These are phyloP conservation scores for Drosophila birchii DNA, from an alignment of 2,888 invertebrate genomes.

Conservation along the genomic window DNA sequence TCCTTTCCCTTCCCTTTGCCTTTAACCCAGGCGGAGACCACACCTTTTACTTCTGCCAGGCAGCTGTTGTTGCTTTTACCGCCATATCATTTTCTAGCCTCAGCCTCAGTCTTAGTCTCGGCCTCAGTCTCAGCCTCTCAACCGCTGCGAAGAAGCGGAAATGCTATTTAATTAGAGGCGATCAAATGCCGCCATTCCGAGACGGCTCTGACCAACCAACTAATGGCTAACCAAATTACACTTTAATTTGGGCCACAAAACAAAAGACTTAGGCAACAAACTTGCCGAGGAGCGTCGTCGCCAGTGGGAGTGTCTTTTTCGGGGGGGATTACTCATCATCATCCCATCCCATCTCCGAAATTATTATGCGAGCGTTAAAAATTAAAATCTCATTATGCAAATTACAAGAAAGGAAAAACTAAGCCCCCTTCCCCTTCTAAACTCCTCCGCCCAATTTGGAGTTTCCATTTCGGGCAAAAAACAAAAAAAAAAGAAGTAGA, in stretches of 20 bases:
- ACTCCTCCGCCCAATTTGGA: conserved; percentile 25
- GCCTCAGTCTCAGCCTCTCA: neutral
- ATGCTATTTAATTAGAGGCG: conserved; percentile 79
- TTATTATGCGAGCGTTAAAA: conserved; percentile 67
- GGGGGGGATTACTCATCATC: conserved; percentile 33
- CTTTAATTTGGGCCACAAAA: conserved; percentile 71
- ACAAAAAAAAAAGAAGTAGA: conserved; percentile 29
- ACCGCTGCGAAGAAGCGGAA: conserved; percentile 60
- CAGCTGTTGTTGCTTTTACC: conserved; percentile 35
- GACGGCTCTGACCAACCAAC: conserved; percentile 43
- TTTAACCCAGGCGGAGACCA: conserved; percentile 47
- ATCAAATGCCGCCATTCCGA: conserved; percentile 69
- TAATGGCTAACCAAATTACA: conserved; percentile 80
- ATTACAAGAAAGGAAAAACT: conserved; percentile 57
- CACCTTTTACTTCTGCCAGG: conserved; percentile 52
- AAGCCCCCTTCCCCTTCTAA: neutral
- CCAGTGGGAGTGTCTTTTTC: conserved; percentile 32
- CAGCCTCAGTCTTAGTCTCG: neutral
- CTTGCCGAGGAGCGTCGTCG: conserved; percentile 35
- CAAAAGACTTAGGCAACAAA: conserved; percentile 73
- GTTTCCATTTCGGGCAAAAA: conserved; percentile 47
- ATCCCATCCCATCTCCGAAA: conserved; percentile 2
- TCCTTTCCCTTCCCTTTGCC: conserved; percentile 44
- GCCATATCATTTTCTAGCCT: conserved; percentile 63
- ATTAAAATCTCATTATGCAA: conserved; percentile 83